These are phyloP conservation scores for Lagria hirta DNA, from an alignment of 2,888 invertebrate species.

Conservation along the genomic window DNA sequence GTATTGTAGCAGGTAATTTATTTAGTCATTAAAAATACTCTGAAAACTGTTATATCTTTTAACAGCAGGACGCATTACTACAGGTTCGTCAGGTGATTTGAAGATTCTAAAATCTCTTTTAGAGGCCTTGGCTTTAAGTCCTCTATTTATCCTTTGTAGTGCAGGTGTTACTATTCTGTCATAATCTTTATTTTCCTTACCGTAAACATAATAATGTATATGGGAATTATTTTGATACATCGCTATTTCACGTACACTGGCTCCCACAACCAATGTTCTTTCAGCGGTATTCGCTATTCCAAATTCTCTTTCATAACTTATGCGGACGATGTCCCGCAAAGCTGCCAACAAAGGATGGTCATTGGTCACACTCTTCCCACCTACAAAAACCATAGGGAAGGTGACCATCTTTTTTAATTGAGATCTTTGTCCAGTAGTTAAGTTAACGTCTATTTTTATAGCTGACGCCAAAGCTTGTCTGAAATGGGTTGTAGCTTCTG, in stretches of 20 bases:
- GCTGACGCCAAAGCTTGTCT: background rate
- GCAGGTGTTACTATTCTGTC: slow-evolving; percentile 9
- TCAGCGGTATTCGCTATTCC: no score
- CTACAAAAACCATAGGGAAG: slow-evolving; percentile 6
- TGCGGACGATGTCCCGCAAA: background rate
- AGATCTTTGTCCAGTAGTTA: slow-evolving; percentile 5
- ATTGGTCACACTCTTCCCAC: slow-evolving; percentile 2
- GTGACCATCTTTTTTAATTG: background rate
- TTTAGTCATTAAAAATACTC: slow-evolving; percentile 1
- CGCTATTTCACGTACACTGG: background rate
- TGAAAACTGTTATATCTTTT: background rate
- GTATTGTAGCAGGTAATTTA: slow-evolving; percentile 2
- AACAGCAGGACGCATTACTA: background rate
- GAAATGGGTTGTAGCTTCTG: no score
- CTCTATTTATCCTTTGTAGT: no score
- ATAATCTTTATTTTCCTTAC: slow-evolving; percentile 8
- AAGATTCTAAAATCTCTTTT: no score
- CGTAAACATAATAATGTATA: slow-evolving; percentile 11
- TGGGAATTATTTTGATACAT: slow-evolving; percentile 5
- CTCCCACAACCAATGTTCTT: no score
- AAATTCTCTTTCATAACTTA: background rate
- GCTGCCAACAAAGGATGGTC: background rate
- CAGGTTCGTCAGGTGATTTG: no score
- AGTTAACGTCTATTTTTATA: background rate
- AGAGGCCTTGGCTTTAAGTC: no score